Evolutionary conservation across 2,888 invertebrate genomes (phyloP).

Genomic region (Drosophila melanosoma): DNA sequence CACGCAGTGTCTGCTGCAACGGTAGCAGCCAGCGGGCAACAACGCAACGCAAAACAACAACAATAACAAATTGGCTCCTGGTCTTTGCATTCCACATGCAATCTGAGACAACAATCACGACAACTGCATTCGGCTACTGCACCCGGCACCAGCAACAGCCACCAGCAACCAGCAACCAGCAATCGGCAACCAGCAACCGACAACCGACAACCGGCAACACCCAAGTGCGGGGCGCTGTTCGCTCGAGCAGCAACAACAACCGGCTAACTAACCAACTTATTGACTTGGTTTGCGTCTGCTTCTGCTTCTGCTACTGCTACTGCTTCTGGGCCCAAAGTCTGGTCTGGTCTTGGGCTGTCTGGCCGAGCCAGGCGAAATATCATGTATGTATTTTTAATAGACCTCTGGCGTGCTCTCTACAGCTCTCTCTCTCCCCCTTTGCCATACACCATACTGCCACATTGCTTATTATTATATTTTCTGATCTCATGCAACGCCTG

Average conservation of each 20-base stretch:
- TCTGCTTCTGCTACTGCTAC: constrained; percentile 17
- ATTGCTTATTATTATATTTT: constrained; percentile 48
- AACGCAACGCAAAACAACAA: constrained; percentile 53
- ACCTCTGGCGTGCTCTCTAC: constrained; percentile 46
- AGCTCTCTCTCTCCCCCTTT: not conserved
- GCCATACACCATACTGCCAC: constrained; percentile 12
- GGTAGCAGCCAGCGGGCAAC: constrained; percentile 76
- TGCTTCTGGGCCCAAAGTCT: constrained; percentile 41
- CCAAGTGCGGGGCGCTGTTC: constrained; percentile 51
- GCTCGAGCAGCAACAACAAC: constrained; percentile 48
- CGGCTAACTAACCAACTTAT: constrained; percentile 60
- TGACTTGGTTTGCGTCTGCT: constrained; percentile 53
- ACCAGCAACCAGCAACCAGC: not conserved
- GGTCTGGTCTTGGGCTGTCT: constrained; percentile 59
- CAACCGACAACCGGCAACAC: constrained; percentile 58
- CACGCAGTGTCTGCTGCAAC: constrained; percentile 62
- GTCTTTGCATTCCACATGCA: constrained; percentile 82
- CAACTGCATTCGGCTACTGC: constrained; percentile 76
- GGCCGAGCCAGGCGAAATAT: constrained; percentile 37
- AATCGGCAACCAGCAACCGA: not conserved
- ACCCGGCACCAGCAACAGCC: constrained; percentile 31
- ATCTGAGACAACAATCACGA: constrained; percentile 80
- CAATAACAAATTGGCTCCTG: constrained; percentile 83
- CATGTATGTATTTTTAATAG: constrained; percentile 76
- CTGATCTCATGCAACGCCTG: constrained; percentile 53